Base-by-base conservation (phyloP, 2,797 vertebrate species). In the Sebastes hopkinsi region DNA sequence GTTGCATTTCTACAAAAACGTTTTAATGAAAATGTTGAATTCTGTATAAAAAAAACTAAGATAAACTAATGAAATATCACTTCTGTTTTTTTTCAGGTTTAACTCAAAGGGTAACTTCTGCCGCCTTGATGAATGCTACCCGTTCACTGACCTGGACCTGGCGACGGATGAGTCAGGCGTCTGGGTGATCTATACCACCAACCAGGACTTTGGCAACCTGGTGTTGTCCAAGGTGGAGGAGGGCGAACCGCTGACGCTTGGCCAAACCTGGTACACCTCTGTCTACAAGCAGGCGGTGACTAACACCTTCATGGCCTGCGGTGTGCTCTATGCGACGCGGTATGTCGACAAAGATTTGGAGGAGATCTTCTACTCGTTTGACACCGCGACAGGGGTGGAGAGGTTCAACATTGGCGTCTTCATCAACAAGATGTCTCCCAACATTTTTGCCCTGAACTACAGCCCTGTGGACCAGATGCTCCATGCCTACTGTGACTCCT, bases 351-450 rank as follows among this genome's bases (percentile, higher is more conserved):
- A 84, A 62, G 42, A 82, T 0, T 10, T 3, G 0, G 96, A 96
- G 59, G 93, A 96, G 87, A 94, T 96, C 54, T 96, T 96, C 90
- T 96, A 96, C 54, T 89, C 94, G 0, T 91, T 94, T 1, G 92
- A 96, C 80, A 94, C 95, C 0, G 13, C 34, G 1, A 96, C 93
- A 0, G 84, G 87, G 0, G 23, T n/a, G 11, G 95, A 96, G 71
- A 91, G 77, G 3, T 95, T 93, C 38, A 67, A 95, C 30, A 1
- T 95, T 3, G 91, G 78, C 8, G 85, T 96, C 61, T 77, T 77
- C 30, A 80, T 96, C 8, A 80, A 85, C 32, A 96, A 96, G 71
- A 81, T 94, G 87, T 58, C 82, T 6, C 11, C 91, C 14, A 94
- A 94, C 79, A 92, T 95, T 29, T 18, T 84, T 2, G 80, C 76